phyloP scores from a whole-genome alignment of 2,797 vertebrate species.

The Parotocinclus haroldoi region DNA sequence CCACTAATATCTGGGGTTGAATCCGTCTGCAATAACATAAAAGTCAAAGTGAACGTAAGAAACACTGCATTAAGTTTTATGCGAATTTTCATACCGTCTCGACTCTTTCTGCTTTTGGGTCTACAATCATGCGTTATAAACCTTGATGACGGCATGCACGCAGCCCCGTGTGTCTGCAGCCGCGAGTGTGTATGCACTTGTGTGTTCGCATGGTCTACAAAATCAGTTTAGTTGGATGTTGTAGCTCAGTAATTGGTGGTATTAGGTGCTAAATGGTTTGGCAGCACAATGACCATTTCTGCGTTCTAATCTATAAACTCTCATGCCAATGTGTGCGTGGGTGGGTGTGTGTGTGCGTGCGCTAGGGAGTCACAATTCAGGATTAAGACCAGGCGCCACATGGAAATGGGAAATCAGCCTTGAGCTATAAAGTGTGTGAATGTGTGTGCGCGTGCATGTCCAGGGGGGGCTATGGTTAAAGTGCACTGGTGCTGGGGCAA shows the following conservation, averaged over 20 bases:
- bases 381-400: slow-evolving; percentile 61
- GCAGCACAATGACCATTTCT: slow-evolving; percentile 44
- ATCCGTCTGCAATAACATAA: too few species aligned
- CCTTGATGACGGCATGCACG: too few species aligned
- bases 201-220: slow-evolving; percentile 17
- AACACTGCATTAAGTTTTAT: too few species aligned
- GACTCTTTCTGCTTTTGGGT: too few species aligned
- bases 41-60: too few species aligned
- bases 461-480: slow-evolving; percentile 39
- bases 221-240: slow-evolving; percentile 25
- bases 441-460: slow-evolving; percentile 35
- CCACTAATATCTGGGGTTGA: too few species aligned
- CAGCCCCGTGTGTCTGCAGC: not conserved
- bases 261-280: slow-evolving; percentile 46
- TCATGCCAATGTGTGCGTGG: slow-evolving; percentile 36
- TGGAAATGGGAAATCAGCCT: slow-evolving; percentile 69
- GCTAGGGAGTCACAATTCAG: slow-evolving; percentile 50
- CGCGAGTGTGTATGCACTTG: slow-evolving; percentile 13
- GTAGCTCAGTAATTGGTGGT: slow-evolving; percentile 45
- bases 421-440: slow-evolving; percentile 42
- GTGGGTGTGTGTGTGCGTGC: slow-evolving; percentile 25
- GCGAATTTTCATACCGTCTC: too few species aligned
- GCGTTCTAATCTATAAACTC: slow-evolving; percentile 39
- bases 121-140: too few species aligned
- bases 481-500: slow-evolving; percentile 33